These are phyloP conservation scores for Clinocottus analis DNA, from an alignment of 2,113 vertebrate genomes.

Conservation along the genomic window DNA sequence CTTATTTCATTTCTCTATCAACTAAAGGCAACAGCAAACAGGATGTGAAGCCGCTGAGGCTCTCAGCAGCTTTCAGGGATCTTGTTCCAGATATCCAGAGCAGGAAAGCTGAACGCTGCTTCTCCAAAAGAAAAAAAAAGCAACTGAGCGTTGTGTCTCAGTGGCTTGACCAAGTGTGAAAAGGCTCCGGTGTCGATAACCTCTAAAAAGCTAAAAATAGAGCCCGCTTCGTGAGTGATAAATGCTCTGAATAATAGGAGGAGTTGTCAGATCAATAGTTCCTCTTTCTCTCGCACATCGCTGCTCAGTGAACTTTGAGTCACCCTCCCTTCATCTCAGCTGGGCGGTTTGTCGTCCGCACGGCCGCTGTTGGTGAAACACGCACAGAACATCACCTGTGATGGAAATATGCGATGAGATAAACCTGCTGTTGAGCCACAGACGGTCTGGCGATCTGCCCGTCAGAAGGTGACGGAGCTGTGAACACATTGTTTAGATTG, in stretches of 20 bases:
- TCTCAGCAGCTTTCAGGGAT: no score
- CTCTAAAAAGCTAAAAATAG: constrained; percentile 53
- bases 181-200: constrained; percentile 1
- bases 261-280: constrained; percentile 57
- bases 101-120: no score
- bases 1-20: no score
- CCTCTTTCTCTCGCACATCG: constrained; percentile 33
- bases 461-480: constrained; percentile 19
- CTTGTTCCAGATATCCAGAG: no score
- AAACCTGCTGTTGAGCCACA: constrained; percentile 22
- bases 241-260: constrained; percentile 42
- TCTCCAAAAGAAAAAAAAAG: not conserved
- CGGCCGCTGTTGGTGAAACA: constrained; percentile 26
- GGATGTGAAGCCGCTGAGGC: no score
- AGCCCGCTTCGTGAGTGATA: not conserved
- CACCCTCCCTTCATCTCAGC: constrained; percentile 11
- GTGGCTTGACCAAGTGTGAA: not conserved
- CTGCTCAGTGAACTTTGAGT: constrained; percentile 56
- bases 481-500: constrained; percentile 5
- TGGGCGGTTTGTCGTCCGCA: constrained; percentile 7
- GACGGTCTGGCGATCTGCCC: constrained; percentile 2
- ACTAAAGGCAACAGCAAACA: no score
- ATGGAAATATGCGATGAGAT: constrained; percentile 60
- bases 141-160: not conserved
- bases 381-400: constrained; percentile 42